phyloP scores from a whole-genome alignment of 2,888 invertebrate genomes.

The Lobophora halterata region DNA sequence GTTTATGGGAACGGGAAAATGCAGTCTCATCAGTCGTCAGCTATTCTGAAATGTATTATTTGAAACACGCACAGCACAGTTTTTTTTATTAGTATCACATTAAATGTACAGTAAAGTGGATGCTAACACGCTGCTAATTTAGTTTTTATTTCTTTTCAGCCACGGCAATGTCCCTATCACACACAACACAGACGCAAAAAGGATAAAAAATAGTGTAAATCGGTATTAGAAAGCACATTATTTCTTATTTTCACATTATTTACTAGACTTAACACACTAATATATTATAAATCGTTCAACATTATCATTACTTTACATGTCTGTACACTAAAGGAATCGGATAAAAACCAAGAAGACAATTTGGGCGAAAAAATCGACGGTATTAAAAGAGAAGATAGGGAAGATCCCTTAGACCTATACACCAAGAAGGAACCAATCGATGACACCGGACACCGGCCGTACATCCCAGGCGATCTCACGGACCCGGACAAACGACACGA shows the following conservation, averaged over 20 bases:
- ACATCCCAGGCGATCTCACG: slow-evolving; percentile 80
- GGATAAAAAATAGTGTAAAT: slow-evolving; percentile 33
- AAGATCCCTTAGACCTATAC: slow-evolving; percentile 55
- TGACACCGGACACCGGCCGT: slow-evolving; percentile 62
- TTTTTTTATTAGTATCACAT: too few species aligned
- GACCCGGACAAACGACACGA: slow-evolving; percentile 74
- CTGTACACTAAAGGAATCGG: slow-evolving; percentile 66
- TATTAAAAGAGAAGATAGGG: slow-evolving; percentile 30
- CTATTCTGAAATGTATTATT: too few species aligned
- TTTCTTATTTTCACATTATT: slow-evolving; percentile 5
- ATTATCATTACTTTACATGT: slow-evolving; percentile 61
- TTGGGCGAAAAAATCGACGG: slow-evolving; percentile 22
- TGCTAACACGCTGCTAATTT: slow-evolving; percentile 33
- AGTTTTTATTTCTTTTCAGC: slow-evolving; percentile 59
- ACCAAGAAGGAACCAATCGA: slow-evolving; percentile 56
- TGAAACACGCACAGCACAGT: too few species aligned
- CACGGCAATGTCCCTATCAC: slow-evolving; percentile 58
- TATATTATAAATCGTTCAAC: slow-evolving; percentile 9
- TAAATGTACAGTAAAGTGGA: neutral
- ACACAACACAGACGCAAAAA: slow-evolving; percentile 42
- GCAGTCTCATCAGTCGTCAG: too few species aligned
- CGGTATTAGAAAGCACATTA: slow-evolving; percentile 27
- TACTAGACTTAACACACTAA: slow-evolving; percentile 1
- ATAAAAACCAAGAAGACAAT: slow-evolving; percentile 33
- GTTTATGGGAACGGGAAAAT: too few species aligned